Conservation (phyloP, 2,797 vertebrate genomes). For the Loriculus beryllinus region DNA sequence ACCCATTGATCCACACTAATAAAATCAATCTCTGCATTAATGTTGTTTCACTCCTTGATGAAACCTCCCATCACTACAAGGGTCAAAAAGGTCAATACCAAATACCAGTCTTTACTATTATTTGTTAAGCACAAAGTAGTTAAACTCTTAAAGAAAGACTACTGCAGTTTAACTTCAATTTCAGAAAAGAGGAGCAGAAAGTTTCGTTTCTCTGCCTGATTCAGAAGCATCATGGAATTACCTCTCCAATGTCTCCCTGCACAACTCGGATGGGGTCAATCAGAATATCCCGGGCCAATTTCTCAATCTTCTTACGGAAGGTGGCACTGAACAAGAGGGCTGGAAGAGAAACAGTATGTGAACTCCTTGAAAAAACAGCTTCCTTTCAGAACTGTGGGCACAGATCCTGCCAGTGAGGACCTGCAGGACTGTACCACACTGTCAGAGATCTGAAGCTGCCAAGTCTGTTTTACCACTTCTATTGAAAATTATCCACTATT, state of each 20-base stretch:
- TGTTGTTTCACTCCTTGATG: background rate
- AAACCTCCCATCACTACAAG: background rate
- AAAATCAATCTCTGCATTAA: background rate
- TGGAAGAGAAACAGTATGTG: slow-evolving; percentile 66
- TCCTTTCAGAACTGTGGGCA: background rate
- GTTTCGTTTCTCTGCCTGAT: background rate
- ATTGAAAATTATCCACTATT: background rate
- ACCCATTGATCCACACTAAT: background rate
- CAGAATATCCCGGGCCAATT: slow-evolving; percentile 93
- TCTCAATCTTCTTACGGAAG: slow-evolving; percentile 98
- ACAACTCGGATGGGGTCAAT: slow-evolving; percentile 96
- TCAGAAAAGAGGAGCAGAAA: background rate
- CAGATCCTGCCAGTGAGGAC: background rate
- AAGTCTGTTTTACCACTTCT: background rate
- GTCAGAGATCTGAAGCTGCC: background rate
- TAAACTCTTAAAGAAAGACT: background rate
- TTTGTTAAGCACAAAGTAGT: background rate
- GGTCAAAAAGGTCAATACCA: background rate
- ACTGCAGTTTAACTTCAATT: background rate
- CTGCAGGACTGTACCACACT: background rate
- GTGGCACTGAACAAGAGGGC: slow-evolving; percentile 97
- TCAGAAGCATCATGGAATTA: slow-evolving; percentile 27
- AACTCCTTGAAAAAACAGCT: background rate
- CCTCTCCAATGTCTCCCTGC: slow-evolving; percentile 98
- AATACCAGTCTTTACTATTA: background rate